Conservation (phyloP, 2,888 invertebrate genomes). For the Pandemis cinnamomeana region DNA sequence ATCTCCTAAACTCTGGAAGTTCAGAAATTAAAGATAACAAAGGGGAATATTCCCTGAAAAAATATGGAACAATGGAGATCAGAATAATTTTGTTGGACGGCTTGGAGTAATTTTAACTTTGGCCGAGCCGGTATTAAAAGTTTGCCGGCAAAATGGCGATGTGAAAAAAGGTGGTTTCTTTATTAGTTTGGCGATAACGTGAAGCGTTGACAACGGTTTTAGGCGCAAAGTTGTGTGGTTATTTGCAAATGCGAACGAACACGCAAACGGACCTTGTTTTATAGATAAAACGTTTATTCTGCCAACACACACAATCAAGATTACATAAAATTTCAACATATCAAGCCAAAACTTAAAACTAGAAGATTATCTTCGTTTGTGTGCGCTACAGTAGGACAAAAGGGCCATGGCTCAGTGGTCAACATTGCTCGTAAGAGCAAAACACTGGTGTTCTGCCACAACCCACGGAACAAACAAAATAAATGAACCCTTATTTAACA, state of each 20-base stretch:
- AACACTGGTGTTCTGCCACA: too few species aligned
- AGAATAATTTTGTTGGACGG: slow-evolving; percentile 53
- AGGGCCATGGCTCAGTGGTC: too few species aligned
- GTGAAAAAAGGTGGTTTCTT: neutral
- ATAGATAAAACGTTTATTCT: too few species aligned
- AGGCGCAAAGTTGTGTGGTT: neutral
- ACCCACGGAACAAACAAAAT: too few species aligned
- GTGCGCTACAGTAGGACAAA: too few species aligned
- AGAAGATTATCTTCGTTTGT: too few species aligned
- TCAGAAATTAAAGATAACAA: slow-evolving; percentile 63
- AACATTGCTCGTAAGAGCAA: too few species aligned
- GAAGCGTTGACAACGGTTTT: slow-evolving; percentile 1
- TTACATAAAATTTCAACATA: too few species aligned
- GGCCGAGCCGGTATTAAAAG: slow-evolving; percentile 26
- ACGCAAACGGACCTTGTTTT: too few species aligned
- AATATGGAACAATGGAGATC: slow-evolving; percentile 42
- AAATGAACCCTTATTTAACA: too few species aligned
- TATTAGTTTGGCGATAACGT: neutral
- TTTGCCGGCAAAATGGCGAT: slow-evolving; percentile 16
- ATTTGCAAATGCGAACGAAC: neutral
- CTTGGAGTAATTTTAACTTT: slow-evolving; percentile 40
- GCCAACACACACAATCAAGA: too few species aligned
- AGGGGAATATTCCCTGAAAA: slow-evolving; percentile 52
- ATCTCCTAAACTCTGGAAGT: slow-evolving; percentile 54
- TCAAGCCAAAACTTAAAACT: too few species aligned